A percentile compares a stretch with the other conserved stretches of the same genome.
phyloP scores from a whole-genome alignment of 2,113 vertebrate species.

The Platycercus adscitus region DNA sequence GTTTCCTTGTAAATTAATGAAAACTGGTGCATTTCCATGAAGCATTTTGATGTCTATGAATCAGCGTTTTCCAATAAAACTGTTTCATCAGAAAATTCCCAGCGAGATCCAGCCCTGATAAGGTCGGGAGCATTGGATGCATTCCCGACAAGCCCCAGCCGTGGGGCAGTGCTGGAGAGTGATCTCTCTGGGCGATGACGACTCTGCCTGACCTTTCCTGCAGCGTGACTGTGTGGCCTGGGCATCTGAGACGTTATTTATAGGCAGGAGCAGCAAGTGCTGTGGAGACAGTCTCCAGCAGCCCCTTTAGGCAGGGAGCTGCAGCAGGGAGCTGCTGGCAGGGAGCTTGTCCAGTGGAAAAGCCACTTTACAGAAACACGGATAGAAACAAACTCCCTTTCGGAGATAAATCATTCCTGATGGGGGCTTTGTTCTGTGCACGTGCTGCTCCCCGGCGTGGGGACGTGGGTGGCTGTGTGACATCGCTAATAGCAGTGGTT shows the following conservation, averaged over 20 bases:
- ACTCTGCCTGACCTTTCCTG: conserved; percentile 51
- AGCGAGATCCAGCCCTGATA: conserved; percentile 11
- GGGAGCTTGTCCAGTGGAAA: not conserved
- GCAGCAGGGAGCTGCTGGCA: not conserved
- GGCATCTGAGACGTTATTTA: conserved; percentile 60
- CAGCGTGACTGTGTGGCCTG: conserved; percentile 44
- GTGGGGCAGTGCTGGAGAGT: not conserved
- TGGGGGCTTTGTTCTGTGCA: not conserved
- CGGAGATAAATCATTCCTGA: not conserved
- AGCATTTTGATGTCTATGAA: conserved; percentile 45
- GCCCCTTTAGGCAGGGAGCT: not conserved
- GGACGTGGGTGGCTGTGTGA: not conserved
- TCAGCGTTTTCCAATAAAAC: conserved; percentile 59
- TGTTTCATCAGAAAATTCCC: conserved; percentile 46
- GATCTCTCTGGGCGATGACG: not conserved
- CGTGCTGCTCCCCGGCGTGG: accelerated
- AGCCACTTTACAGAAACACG: not conserved
- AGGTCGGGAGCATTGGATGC: not conserved
- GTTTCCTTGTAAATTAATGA: conserved; percentile 45
- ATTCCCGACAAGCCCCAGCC: not conserved
- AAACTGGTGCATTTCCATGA: conserved; percentile 36
- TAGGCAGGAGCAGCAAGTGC: conserved; percentile 36
- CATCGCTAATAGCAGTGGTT: not conserved
- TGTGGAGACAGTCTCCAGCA: conserved; percentile 37
- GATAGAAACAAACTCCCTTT: not conserved